These are phyloP conservation scores for Lanistes nyassanus DNA, from an alignment of 1,140 invertebrate species.

Conservation along the genomic window DNA sequence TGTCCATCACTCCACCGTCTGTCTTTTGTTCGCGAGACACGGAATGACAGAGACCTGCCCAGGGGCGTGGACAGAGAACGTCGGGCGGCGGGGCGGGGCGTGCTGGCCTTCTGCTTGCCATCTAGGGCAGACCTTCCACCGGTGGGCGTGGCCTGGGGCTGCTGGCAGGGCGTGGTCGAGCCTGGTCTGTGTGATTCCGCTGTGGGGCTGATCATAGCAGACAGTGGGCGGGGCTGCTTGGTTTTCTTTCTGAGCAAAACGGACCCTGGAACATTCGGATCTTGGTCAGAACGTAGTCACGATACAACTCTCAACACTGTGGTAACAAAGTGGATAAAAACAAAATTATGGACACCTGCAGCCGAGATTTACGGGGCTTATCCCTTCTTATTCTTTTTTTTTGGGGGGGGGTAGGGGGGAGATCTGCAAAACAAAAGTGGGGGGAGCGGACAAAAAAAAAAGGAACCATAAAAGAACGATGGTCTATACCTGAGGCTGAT, in stretches of 20 bases:
- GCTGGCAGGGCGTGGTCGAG: background rate
- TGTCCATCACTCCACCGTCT: constrained; percentile 7
- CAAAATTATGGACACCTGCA: background rate
- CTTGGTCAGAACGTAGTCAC: background rate
- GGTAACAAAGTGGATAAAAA: background rate
- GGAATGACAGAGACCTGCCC: constrained; percentile 12
- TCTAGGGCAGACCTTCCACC: constrained; percentile 8
- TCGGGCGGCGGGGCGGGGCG: constrained; percentile 9
- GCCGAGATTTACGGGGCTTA: background rate
- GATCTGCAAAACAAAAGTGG: background rate
- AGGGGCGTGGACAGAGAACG: constrained; percentile 20
- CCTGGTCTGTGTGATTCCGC: background rate
- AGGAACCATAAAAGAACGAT: background rate
- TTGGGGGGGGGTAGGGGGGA: background rate
- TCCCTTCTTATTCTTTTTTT: background rate
- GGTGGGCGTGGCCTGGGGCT: constrained; percentile 3
- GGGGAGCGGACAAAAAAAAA: background rate
- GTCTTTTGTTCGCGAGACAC: constrained; percentile 10
- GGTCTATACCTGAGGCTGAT: background rate
- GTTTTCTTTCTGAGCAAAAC: background rate
- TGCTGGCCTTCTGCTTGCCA: constrained; percentile 1
- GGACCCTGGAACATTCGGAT: background rate
- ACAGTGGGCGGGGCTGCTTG: background rate
- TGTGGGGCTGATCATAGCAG: background rate
- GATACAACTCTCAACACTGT: background rate